Percentiles rank a stretch among this genome's conserved stretches.
Evolutionary conservation across 2,113 vertebrate species (phyloP).

Genomic region (Bujurquina vittata): DNA sequence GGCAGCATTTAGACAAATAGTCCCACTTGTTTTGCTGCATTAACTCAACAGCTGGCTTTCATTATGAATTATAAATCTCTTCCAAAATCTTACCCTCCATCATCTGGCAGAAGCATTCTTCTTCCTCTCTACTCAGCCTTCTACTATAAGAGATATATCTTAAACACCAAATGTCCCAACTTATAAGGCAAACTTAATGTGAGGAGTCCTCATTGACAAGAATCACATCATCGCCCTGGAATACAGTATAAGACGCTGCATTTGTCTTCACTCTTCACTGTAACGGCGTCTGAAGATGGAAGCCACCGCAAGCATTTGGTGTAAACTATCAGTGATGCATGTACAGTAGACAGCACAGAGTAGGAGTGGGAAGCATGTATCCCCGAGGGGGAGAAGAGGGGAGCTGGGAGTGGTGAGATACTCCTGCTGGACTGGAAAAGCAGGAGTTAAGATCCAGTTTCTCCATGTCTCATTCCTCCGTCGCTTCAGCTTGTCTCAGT

Average conservation of each 20-base stretch:
- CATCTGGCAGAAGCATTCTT: constrained; percentile 32
- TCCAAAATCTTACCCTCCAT: constrained; percentile 27
- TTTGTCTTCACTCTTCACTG: not conserved
- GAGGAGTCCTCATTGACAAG: not conserved
- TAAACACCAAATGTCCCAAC: not conserved
- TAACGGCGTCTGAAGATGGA: not conserved
- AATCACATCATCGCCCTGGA: not conserved
- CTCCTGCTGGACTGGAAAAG: constrained; percentile 32
- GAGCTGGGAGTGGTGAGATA: constrained; percentile 42
- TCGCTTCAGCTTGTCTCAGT: constrained; percentile 22
- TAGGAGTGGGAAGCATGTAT: not conserved
- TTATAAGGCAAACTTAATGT: not conserved
- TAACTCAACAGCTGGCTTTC: constrained; percentile 67
- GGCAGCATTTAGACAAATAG: constrained; percentile 24
- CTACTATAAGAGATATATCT: not conserved
- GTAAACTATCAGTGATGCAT: constrained; percentile 26
- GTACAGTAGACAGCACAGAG: not conserved
- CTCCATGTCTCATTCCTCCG: constrained; percentile 2
- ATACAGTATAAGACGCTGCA: constrained; percentile 6
- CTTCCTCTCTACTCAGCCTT: not conserved
- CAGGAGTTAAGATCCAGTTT: constrained; percentile 35
- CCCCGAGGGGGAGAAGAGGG: not conserved
- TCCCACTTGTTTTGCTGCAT: constrained; percentile 7
- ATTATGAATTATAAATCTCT: constrained; percentile 58
- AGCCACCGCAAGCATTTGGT: not conserved